These are phyloP conservation scores for Spermophilus dauricus DNA, from an alignment of 2,113 vertebrate genomes.

Conservation along the genomic window DNA sequence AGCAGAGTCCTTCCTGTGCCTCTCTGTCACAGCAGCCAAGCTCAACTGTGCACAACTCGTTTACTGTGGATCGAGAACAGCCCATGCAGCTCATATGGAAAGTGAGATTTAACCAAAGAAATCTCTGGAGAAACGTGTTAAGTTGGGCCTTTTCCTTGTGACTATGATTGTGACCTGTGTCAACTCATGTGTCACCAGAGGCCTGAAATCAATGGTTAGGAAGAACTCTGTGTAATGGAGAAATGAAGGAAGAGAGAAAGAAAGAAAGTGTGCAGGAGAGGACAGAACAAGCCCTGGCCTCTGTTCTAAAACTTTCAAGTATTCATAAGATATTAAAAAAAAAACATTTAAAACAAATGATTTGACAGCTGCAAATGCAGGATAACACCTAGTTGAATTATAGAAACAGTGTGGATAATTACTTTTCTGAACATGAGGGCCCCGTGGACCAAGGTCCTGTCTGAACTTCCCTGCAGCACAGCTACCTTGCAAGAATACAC, in stretches of 20 bases:
- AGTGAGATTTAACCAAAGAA: constrained; percentile 69
- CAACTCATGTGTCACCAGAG: constrained; percentile 79
- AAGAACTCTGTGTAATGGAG: constrained; percentile 67
- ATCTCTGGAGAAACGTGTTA: constrained; percentile 63
- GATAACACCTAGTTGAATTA: constrained; percentile 90
- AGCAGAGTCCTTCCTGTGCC: not conserved
- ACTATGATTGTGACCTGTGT: constrained; percentile 68
- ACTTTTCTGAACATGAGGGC: constrained; percentile 87
- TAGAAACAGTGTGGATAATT: constrained; percentile 91
- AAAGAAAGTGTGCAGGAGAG: not conserved
- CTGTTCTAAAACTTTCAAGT: constrained; percentile 86
- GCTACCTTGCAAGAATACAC: constrained; percentile 83
- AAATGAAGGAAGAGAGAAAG: too few species aligned
- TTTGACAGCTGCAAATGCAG: constrained; percentile 91
- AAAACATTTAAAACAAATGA: constrained; percentile 88
- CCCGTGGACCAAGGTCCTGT: constrained; percentile 86
- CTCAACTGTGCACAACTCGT: constrained; percentile 15
- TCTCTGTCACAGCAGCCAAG: not conserved
- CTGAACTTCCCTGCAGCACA: constrained; percentile 87
- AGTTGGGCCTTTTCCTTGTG: constrained; percentile 76
- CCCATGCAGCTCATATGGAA: constrained; percentile 67
- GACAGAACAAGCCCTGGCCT: constrained; percentile 55
- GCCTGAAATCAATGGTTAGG: constrained; percentile 81
- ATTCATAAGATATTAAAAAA: constrained; percentile 79
- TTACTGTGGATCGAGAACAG: constrained; percentile 69